These are phyloP conservation scores for Adelognathus sp. DNA, from an alignment of 2,888 invertebrate species.

Conservation along the genomic window DNA sequence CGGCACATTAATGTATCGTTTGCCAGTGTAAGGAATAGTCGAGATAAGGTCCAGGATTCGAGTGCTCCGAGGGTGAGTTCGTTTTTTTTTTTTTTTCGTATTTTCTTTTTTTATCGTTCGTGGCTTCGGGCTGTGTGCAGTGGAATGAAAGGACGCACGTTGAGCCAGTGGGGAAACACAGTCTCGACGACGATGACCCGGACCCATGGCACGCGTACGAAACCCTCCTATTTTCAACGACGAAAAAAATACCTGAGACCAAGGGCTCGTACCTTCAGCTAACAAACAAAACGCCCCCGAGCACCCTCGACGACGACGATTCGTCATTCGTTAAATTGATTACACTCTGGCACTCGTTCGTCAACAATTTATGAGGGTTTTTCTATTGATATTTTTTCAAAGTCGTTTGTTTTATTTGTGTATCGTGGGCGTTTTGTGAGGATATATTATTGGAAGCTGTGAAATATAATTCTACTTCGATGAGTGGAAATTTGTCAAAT, in stretches of 20 bases:
- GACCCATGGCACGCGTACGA: conserved; percentile 12
- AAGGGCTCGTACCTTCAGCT: not conserved
- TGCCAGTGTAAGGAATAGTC: not conserved
- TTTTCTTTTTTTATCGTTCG: not conserved
- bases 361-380: not conserved
- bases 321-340: not conserved
- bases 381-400: not conserved
- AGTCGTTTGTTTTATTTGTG: not conserved
- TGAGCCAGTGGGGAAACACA: conserved; percentile 27
- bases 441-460: no score
- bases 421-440: not conserved
- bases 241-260: conserved; percentile 26
- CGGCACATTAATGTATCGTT: conserved; percentile 41
- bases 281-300: conserved; percentile 21
- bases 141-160: not conserved
- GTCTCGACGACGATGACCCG: not conserved
- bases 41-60: conserved; percentile 23
- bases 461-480: no score
- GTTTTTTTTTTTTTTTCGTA: not conserved
- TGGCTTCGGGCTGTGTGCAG: not conserved
- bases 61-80: not conserved
- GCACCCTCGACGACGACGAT: not conserved
- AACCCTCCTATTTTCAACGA: not conserved
- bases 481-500: no score
- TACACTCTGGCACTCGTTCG: not conserved